Conservation (phyloP, 2,113 vertebrate genomes). For the Alectura lathami region DNA sequence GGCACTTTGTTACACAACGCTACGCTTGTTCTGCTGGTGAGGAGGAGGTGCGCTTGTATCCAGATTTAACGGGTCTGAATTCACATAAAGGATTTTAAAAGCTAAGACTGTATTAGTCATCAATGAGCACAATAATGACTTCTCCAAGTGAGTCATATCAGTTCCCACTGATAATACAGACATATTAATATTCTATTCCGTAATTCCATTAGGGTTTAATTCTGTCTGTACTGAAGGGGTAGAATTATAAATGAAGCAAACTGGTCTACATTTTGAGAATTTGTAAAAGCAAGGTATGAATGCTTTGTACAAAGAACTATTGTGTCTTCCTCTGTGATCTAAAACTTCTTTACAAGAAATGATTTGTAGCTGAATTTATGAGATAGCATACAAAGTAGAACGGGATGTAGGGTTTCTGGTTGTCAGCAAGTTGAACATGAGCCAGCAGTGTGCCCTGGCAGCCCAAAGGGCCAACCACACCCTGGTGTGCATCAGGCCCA, state of each 20-base stretch:
- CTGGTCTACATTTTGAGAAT: not conserved
- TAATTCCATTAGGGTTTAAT: constrained; percentile 23
- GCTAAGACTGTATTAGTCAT: constrained; percentile 38
- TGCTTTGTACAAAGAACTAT: not conserved
- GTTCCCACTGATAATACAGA: not conserved
- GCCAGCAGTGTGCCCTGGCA: not conserved
- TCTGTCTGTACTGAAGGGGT: not conserved
- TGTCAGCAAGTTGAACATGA: not conserved
- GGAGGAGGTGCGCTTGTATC: not conserved
- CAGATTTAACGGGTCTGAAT: constrained; percentile 19
- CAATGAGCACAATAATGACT: not conserved
- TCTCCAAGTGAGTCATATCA: constrained; percentile 27
- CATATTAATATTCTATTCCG: constrained; percentile 7
- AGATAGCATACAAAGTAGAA: not conserved
- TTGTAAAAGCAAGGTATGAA: not conserved
- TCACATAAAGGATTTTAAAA: constrained; percentile 20
- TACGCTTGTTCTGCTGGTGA: not conserved
- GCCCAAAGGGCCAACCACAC: not conserved
- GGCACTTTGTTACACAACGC: not conserved
- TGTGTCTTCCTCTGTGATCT: not conserved
- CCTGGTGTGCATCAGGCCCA: not conserved
- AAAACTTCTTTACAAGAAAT: not conserved
- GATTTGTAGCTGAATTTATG: not conserved
- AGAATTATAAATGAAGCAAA: not conserved
- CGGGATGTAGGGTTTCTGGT: not conserved